phyloP scores from a whole-genome alignment of 2,888 invertebrate species.

The Ischnura elegans region DNA sequence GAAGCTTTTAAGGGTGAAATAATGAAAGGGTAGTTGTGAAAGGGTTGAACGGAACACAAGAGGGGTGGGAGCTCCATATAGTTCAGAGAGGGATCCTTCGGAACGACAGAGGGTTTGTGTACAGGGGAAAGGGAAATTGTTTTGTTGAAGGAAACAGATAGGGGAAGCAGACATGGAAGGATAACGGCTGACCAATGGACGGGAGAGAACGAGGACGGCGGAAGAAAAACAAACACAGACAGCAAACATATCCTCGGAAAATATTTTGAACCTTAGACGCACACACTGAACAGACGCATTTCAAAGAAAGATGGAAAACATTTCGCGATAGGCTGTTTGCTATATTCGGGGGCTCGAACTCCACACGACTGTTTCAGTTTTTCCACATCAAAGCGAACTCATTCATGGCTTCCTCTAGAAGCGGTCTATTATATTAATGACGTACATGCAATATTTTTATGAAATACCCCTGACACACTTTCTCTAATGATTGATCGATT shows the following conservation, averaged over 20 bases:
- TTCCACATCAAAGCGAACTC: too few relatives aligned
- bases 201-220: not conserved
- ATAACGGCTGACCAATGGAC: not conserved
- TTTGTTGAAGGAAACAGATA: not conserved
- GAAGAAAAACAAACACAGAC: conserved; percentile 19
- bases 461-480: too few relatives aligned
- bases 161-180: not conserved
- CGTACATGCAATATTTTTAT: too few relatives aligned
- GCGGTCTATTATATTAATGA: too few relatives aligned
- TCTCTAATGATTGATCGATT: too few relatives aligned
- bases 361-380: too few relatives aligned
- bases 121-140: not conserved
- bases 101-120: not conserved
- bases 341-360: too few relatives aligned
- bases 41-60: not conserved
- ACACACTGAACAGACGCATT: not conserved
- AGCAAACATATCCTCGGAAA: conserved; percentile 19
- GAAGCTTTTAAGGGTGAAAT: not conserved
- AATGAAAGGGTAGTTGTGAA: not conserved
- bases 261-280: not conserved
- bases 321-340: too few relatives aligned
- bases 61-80: not conserved
- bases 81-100: not conserved
- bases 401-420: too few relatives aligned
- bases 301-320: not conserved